Conservation (phyloP, 2,888 invertebrate species). For the Sclerodermus sp. region DNA sequence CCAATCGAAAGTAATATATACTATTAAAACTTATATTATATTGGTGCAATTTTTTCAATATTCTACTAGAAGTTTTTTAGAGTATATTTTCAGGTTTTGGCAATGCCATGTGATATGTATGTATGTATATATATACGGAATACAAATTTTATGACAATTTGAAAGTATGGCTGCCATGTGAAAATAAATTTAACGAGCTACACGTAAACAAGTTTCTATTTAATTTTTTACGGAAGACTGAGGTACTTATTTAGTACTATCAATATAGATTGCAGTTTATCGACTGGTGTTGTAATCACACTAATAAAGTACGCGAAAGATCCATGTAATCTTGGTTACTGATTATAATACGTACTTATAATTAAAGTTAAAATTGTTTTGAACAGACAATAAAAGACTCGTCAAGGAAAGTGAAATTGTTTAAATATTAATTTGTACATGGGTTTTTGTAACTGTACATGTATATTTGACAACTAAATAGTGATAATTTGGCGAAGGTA, state of each 20-base stretch:
- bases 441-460: no score
- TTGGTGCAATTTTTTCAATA: no score
- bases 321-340: neutral
- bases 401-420: neutral
- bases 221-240: conserved; percentile 13
- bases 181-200: conserved; percentile 27
- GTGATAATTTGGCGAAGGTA: no score
- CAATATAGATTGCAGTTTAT: no score
- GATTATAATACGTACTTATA: neutral
- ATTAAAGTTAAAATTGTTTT: neutral
- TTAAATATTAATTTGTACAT: neutral
- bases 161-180: conserved; percentile 39
- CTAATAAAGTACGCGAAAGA: neutral
- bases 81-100: no score
- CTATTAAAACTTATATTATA: no score
- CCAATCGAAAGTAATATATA: no score
- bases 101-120: no score
- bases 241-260: no score
- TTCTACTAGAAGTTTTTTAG: no score
- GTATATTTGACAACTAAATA: no score
- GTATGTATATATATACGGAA: no score
- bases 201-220: conserved; percentile 27
- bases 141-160: conserved; percentile 34
- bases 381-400: neutral
- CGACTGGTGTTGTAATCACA: conserved; percentile 6